Evolutionary conservation across 2,888 invertebrate genomes (phyloP), one percentile per base, ranked within the genome.

Genomic region (Dioctria rufipes): DNA sequence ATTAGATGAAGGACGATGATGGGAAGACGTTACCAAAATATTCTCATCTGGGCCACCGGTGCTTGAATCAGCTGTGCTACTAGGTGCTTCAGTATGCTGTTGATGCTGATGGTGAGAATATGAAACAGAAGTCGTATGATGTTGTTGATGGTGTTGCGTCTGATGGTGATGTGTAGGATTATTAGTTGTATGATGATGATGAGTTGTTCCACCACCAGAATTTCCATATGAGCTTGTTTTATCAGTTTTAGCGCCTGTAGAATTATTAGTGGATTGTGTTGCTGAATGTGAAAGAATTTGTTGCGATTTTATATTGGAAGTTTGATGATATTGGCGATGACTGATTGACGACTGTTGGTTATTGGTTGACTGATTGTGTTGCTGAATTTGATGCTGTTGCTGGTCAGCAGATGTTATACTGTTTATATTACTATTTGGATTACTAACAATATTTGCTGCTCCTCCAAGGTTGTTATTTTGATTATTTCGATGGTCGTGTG

Each of bases 391-490:
- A 8, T 87, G 85, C 83, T 87, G 86, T 6, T 87, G 85, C 83
- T 87, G 86, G 49, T 87, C 86, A 69, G 87, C 85, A 42, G 85
- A 81, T 37, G 86, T 84, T 3, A 87, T 85, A 51, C 86, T 86
- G 75, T 86, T 86, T 3, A 86, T 86, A 81, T 87, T 84, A 86
- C 85, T 60, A 37, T 9, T 51, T 49, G 66, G 66, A 71, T 86
- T 84, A 4, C 84, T 85, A 66, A 85, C 84, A 80, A 82, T 84
- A 13, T 85, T 84, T 6, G 84, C 82, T 61, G 85, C 83, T 13
- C 84, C 84, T 79, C 86, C 85, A 80, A 85, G 84, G 83, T 85
- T 86, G 82, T 81, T 78, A 71, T 80, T 84, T 78, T 84, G 82
- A 81, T 67, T 84, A 60, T 65, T 83, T 80, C 85, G 83, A 82